phyloP scores from a whole-genome alignment of 2,888 invertebrate genomes.

The Cheilosia urbana region DNA sequence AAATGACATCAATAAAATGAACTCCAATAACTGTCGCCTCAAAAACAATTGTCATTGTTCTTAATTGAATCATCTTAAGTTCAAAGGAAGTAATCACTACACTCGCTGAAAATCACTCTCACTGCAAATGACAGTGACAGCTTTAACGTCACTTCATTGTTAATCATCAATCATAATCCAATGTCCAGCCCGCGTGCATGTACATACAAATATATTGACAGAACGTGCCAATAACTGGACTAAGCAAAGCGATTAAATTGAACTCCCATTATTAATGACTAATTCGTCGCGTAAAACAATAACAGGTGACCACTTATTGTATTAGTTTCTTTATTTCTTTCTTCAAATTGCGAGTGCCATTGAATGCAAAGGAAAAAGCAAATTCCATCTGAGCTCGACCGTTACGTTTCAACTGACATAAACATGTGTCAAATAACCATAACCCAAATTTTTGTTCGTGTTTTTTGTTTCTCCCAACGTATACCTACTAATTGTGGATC shows the following conservation, averaged over 20 bases:
- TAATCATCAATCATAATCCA: conserved; percentile 10
- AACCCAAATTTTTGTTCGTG: conserved; percentile 15
- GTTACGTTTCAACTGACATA: conserved; percentile 30
- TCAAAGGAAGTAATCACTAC: neutral
- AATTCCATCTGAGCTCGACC: conserved; percentile 13
- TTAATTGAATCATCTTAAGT: conserved; percentile 28
- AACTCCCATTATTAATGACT: conserved; percentile 31
- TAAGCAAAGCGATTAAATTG: conserved; percentile 9
- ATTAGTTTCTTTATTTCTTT: neutral
- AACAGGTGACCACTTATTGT: conserved; percentile 33
- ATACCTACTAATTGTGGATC: too few relatives aligned
- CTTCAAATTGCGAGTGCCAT: neutral
- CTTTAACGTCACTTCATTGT: conserved; percentile 16
- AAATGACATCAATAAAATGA: neutral
- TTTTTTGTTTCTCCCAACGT: neutral
- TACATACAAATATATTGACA: conserved; percentile 20
- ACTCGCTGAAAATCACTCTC: conserved; percentile 10
- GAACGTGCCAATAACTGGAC: conserved; percentile 40
- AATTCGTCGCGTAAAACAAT: conserved; percentile 32
- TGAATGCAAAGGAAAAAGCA: neutral
- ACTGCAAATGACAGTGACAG: conserved; percentile 5
- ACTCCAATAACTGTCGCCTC: neutral
- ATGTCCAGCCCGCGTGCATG: conserved; percentile 20
- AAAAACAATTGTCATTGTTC: conserved; percentile 2
- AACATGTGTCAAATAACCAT: conserved; percentile 35